Evolutionary conservation across 2,797 vertebrate species (phyloP).

Genomic region (Takifugu ocellatus): DNA sequence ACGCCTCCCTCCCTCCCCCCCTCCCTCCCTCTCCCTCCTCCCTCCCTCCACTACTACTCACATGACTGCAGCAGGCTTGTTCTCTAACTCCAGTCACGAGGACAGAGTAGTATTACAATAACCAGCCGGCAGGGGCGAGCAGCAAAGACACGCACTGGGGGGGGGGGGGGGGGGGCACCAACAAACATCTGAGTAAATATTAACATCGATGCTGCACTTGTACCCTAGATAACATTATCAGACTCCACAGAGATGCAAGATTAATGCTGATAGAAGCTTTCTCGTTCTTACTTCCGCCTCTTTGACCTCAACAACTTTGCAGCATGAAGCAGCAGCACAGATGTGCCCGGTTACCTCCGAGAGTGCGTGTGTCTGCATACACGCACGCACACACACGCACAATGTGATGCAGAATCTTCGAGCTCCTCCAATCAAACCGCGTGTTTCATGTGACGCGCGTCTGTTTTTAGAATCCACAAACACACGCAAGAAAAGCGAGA

Average conservation of each 20-base stretch:
- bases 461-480: too few species aligned
- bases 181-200: conserved; percentile 50
- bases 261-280: too few species aligned
- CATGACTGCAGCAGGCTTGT: conserved; percentile 84
- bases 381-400: background rate
- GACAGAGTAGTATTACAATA: conserved; percentile 78
- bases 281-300: too few species aligned
- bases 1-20: conserved; percentile 46
- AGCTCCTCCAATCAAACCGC: too few species aligned
- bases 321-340: too few species aligned
- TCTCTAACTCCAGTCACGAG: conserved; percentile 80
- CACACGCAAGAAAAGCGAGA: too few species aligned
- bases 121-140: conserved; percentile 55
- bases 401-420: background rate
- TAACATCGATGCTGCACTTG: conserved; percentile 47
- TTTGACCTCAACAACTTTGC: too few species aligned
- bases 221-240: conserved; percentile 26
- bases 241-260: background rate
- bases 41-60: conserved; percentile 76
- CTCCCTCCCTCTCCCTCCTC: conserved; percentile 11
- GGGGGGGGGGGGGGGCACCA: background rate
- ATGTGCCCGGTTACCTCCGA: too few species aligned
- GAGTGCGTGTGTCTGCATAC: background rate
- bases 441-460: too few species aligned
- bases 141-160: conserved; percentile 21